Conservation (phyloP, 1,140 invertebrate species). For the Latrodectus geometricus region DNA sequence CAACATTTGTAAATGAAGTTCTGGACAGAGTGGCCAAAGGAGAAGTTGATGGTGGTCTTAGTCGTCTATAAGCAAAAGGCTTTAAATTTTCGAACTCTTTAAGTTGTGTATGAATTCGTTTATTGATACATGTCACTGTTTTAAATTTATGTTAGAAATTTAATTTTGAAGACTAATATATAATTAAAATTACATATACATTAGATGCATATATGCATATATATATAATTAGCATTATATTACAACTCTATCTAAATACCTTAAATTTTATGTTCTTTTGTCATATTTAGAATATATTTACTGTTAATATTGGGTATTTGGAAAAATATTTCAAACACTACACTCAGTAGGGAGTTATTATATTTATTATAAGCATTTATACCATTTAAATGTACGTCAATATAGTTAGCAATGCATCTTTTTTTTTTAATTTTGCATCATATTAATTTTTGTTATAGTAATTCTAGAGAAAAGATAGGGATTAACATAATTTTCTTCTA, state of each 20-base stretch:
- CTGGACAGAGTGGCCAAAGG: conserved; percentile 63
- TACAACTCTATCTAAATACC: not conserved
- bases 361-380: no score
- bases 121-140: not conserved
- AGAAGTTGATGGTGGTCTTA: conserved; percentile 63
- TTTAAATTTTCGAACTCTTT: not conserved
- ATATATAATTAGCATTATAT: not conserved
- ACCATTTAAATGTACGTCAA: no score
- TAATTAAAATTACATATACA: not conserved
- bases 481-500: no score
- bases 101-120: not conserved
- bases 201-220: not conserved
- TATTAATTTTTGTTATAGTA: no score
- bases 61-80: conserved; percentile 27
- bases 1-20: conserved; percentile 64
- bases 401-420: no score
- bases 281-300: no score
- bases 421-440: no score
- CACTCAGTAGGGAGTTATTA: no score
- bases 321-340: no score
- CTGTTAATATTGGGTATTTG: no score
- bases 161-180: not conserved
- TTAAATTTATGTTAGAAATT: not conserved
- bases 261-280: not conserved
- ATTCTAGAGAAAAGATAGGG: no score